Conservation (phyloP, 2,888 invertebrate genomes). For the Monopis laevigella region DNA sequence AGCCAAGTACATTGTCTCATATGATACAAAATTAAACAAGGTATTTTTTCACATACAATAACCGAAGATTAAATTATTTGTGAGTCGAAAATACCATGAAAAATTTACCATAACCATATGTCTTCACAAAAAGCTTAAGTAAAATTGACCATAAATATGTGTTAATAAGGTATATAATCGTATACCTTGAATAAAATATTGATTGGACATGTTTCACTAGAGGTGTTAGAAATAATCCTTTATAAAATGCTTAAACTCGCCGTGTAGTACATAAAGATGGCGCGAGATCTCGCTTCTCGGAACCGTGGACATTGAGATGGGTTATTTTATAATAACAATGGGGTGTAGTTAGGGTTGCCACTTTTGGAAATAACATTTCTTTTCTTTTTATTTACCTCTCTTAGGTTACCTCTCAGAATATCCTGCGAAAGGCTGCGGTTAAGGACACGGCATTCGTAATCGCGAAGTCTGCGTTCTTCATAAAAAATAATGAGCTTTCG, state of each 20-base stretch:
- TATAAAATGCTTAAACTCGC: slow-evolving; percentile 23
- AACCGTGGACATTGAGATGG: slow-evolving; percentile 62
- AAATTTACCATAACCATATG: not conserved
- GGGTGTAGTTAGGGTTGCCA: slow-evolving; percentile 34
- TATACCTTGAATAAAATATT: too few species aligned
- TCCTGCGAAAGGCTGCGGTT: too few species aligned
- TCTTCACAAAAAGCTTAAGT: not conserved
- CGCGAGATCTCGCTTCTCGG: slow-evolving; percentile 19
- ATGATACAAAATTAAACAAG: too few species aligned
- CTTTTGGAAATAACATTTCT: too few species aligned
- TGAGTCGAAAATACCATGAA: not conserved
- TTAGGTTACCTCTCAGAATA: too few species aligned
- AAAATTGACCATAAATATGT: not conserved
- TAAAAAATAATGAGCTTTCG: too few species aligned
- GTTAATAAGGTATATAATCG: not conserved
- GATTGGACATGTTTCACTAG: slow-evolving; percentile 54
- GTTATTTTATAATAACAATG: slow-evolving; percentile 61
- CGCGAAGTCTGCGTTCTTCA: too few species aligned
- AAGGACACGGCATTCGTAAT: too few species aligned
- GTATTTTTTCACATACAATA: too few species aligned
- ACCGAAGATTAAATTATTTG: too few species aligned
- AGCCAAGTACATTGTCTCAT: too few species aligned
- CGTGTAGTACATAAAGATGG: slow-evolving; percentile 28
- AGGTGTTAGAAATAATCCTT: slow-evolving; percentile 49
- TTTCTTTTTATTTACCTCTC: too few species aligned